Evolutionary conservation across 2,888 invertebrate species (phyloP).

Genomic region (Unio pictorum): DNA sequence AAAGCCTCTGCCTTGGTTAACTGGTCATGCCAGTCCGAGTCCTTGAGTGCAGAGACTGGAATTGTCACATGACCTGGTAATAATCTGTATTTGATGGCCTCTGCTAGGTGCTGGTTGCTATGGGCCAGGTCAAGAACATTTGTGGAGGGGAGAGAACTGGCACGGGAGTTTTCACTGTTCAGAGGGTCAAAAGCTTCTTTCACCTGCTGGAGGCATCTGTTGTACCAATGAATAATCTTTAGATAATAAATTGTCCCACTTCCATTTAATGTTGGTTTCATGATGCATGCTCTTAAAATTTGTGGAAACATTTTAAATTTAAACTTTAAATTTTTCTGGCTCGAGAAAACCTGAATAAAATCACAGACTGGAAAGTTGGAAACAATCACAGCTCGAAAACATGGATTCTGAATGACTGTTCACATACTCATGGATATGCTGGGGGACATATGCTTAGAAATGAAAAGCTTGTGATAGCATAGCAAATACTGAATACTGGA

Average conservation of each 20-base stretch:
- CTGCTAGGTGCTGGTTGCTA: slow-evolving; percentile 78
- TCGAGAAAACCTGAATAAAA: no score
- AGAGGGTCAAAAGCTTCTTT: slow-evolving; percentile 75
- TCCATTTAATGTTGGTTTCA: no score
- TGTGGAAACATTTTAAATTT: no score
- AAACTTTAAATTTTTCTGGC: no score
- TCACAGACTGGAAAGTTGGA: no score
- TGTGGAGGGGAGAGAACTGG: slow-evolving; percentile 43
- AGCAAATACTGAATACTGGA: no score
- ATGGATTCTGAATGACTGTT: no score
- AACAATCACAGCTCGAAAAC: no score
- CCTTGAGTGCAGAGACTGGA: slow-evolving; percentile 36
- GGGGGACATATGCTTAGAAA: no score
- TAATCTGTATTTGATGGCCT: slow-evolving; percentile 75
- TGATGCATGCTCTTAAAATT: no score
- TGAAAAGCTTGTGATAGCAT: no score
- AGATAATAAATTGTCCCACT: slow-evolving; percentile 46
- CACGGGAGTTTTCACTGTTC: slow-evolving; percentile 42
- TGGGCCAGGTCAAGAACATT: slow-evolving; percentile 78
- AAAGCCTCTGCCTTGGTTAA: slow-evolving; percentile 60
- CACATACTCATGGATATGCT: no score
- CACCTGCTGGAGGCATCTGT: slow-evolving; percentile 73
- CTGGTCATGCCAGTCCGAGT: slow-evolving; percentile 46
- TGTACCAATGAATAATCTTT: slow-evolving; percentile 61
- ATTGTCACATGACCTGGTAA: slow-evolving; percentile 68